Conservation (phyloP, 2,888 invertebrate species). For the Sphaerophoria rueppellii region DNA sequence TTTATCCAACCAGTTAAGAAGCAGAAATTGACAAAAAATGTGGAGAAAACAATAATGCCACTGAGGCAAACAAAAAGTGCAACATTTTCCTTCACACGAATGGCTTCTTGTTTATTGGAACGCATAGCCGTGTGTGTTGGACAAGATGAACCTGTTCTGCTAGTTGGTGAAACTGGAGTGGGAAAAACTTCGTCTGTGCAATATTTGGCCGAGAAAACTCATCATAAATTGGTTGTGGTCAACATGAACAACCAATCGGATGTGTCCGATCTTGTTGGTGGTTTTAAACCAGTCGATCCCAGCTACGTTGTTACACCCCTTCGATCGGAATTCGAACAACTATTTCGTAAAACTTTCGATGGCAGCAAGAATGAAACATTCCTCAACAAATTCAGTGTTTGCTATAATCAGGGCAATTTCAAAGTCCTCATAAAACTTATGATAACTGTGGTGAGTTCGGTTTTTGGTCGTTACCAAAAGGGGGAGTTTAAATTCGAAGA, state of each 20-base stretch:
- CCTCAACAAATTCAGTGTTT: constrained; percentile 89
- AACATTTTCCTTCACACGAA: constrained; percentile 92
- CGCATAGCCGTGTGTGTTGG: constrained; percentile 92
- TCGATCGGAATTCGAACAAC: constrained; percentile 90
- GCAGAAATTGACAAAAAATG: constrained; percentile 76
- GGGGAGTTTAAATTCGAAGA: constrained; percentile 80
- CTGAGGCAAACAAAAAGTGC: constrained; percentile 80
- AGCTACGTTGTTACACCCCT: constrained; percentile 91
- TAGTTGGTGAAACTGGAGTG: constrained; percentile 99
- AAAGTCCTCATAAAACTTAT: constrained; percentile 88
- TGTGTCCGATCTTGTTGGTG: constrained; percentile 97
- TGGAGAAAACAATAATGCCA: constrained; percentile 67
- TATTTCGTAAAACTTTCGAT: constrained; percentile 91
- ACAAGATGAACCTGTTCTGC: constrained; percentile 93
- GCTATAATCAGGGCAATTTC: constrained; percentile 89
- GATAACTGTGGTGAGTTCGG: constrained; percentile 85
- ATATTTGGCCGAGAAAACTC: constrained; percentile 92
- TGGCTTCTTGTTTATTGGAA: constrained; percentile 92
- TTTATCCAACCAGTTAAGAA: constrained; percentile 75
- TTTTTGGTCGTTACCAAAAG: constrained; percentile 78
- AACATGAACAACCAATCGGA: constrained; percentile 99
- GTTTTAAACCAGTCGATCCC: constrained; percentile 97
- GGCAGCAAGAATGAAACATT: constrained; percentile 91
- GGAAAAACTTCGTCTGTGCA: constrained; percentile 98
- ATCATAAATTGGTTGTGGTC: constrained; percentile 94